These are phyloP conservation scores for Aulostomus chinensis DNA, from an alignment of 2,797 vertebrate genomes.

Conservation along the genomic window DNA sequence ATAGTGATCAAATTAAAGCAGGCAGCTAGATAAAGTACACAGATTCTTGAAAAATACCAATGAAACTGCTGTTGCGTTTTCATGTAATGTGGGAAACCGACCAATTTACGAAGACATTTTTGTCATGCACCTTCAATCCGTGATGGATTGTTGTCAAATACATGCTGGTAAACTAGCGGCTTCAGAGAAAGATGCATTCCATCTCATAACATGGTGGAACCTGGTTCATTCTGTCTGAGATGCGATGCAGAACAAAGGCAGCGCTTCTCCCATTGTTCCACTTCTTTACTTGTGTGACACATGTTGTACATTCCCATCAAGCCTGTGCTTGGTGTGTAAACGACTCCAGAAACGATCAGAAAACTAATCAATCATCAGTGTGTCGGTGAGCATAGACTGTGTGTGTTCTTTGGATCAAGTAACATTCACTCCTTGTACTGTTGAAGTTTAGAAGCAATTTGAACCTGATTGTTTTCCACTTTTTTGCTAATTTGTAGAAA, in stretches of 20 bases:
- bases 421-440: neutral
- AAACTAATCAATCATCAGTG: neutral
- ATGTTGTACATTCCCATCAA: neutral
- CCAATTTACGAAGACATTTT: conserved; percentile 38
- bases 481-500: conserved; percentile 6
- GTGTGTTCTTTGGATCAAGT: neutral
- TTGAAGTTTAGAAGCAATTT: conserved; percentile 2
- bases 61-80: conserved; percentile 40
- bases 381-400: neutral
- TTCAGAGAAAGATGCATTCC: conserved; percentile 25
- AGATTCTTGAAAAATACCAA: no score
- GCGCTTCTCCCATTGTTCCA: conserved; percentile 9
- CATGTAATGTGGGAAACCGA: conserved; percentile 39
- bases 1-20: conserved; percentile 23
- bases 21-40: no score
- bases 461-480: conserved; percentile 7
- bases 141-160: conserved; percentile 57
- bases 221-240: conserved; percentile 32
- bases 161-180: conserved; percentile 44
- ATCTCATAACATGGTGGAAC: conserved; percentile 39
- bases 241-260: conserved; percentile 21
- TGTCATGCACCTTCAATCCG: conserved; percentile 51
- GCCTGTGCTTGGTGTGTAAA: neutral
- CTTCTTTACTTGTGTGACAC: conserved; percentile 23
- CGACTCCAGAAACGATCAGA: neutral